These are phyloP conservation scores for Corapipo altera DNA, from an alignment of 2,113 vertebrate genomes.

Conservation along the genomic window DNA sequence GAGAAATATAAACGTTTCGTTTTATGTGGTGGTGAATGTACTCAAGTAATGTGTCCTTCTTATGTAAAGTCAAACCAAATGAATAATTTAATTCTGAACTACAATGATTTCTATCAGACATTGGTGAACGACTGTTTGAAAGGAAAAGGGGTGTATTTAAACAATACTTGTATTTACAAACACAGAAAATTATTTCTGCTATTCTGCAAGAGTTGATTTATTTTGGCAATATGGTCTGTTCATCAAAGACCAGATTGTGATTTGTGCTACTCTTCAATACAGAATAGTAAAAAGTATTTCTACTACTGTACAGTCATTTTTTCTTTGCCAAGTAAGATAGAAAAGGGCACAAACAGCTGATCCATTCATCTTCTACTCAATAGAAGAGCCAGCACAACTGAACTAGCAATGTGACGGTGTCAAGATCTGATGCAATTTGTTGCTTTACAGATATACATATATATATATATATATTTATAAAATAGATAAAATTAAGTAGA, in stretches of 20 bases:
- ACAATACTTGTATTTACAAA: background rate
- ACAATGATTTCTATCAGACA: background rate
- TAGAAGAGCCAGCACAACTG: background rate
- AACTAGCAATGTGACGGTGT: background rate
- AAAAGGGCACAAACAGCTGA: background rate
- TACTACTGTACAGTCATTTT: background rate
- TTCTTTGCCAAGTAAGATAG: background rate
- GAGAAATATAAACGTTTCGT: background rate
- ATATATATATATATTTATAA: too few relatives aligned
- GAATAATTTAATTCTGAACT: background rate
- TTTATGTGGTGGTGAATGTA: background rate
- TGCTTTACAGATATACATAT: background rate
- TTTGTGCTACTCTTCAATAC: background rate
- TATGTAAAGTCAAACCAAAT: background rate
- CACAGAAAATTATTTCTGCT: background rate
- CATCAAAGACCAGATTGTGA: background rate
- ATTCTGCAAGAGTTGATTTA: background rate
- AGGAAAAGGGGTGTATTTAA: background rate
- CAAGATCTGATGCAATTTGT: background rate
- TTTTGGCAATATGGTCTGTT: background rate
- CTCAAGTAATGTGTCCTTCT: background rate
- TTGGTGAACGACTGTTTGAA: background rate
- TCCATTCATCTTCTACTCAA: background rate
- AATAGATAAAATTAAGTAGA: background rate
- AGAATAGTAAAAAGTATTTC: background rate